Percentiles rank a stretch among this genome's conserved stretches.
Conservation (phyloP, 2,113 vertebrate species). For the Felis chaus region DNA sequence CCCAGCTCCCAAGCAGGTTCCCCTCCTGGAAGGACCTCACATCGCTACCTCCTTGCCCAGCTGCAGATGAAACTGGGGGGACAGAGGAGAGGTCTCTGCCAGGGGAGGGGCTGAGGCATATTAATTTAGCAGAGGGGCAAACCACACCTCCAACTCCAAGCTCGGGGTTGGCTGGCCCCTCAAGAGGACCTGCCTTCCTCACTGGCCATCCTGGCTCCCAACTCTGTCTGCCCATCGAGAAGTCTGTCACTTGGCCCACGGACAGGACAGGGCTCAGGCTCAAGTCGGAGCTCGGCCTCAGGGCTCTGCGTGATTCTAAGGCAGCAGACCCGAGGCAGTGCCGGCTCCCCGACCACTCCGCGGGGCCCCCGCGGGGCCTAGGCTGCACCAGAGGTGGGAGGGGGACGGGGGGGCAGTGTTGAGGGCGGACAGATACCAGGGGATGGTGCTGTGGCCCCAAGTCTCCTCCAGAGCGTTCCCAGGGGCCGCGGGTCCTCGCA, state of each 20-base stretch:
- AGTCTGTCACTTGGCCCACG: not conserved
- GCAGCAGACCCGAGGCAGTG: not conserved
- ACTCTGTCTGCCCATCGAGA: not conserved
- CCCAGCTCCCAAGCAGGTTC: not conserved
- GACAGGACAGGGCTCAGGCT: not conserved
- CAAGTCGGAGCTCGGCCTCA: not conserved
- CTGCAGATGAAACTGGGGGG: not conserved
- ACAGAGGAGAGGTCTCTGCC: not conserved
- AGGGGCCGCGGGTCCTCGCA: not conserved
- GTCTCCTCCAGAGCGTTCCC: not conserved
- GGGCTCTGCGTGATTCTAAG: not conserved
- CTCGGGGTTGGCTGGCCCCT: not conserved
- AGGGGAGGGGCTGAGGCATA: not conserved
- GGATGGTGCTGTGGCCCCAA: not conserved
- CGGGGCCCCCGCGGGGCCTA: not conserved
- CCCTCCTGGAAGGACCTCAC: not conserved
- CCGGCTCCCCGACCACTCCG: not conserved
- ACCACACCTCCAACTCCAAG: not conserved
- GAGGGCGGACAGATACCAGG: not conserved
- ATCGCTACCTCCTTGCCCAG: not conserved
- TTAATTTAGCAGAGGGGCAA: not conserved
- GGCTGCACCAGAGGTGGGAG: not conserved
- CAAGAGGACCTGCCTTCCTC: not conserved
- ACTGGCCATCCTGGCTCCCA: not conserved
- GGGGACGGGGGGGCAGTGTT: fast-evolving